phyloP scores from a whole-genome alignment of 2,113 vertebrate species.

The Propithecus coquereli region DNA sequence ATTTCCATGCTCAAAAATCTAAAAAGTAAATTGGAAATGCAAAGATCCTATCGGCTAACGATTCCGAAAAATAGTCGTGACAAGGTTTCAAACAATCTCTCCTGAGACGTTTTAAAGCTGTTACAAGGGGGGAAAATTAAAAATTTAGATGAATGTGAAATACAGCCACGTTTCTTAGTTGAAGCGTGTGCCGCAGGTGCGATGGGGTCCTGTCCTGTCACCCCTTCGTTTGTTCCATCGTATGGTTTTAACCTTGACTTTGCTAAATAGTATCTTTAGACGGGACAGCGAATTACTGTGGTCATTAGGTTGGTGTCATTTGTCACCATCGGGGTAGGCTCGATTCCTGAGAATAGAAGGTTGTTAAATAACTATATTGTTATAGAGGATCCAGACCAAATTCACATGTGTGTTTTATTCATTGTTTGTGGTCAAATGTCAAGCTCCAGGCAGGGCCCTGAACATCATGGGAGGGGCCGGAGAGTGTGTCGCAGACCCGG shows the following conservation, averaged over 20 bases:
- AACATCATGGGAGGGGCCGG: neutral
- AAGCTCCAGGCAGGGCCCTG: neutral
- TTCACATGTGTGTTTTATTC: neutral
- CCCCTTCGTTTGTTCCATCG: neutral
- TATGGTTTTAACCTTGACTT: slow-evolving; percentile 34
- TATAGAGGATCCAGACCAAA: neutral
- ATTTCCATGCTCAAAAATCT: neutral
- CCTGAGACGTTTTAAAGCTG: neutral
- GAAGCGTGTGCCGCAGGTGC: neutral
- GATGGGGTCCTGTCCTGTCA: neutral
- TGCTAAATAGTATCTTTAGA: slow-evolving; percentile 47
- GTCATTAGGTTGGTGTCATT: slow-evolving; percentile 2
- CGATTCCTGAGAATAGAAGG: neutral
- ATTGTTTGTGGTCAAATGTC: neutral
- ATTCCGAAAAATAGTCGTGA: neutral
- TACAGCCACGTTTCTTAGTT: neutral
- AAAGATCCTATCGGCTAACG: neutral
- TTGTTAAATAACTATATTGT: neutral
- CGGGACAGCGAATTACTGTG: slow-evolving; percentile 29
- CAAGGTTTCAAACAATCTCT: neutral
- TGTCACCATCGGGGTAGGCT: neutral
- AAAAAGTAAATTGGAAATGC: neutral
- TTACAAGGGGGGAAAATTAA: neutral
- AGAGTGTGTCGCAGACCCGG: accelerated
- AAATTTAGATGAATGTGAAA: neutral